Conservation (phyloP, 2,888 invertebrate species). For the Sphinx pinastri region DNA sequence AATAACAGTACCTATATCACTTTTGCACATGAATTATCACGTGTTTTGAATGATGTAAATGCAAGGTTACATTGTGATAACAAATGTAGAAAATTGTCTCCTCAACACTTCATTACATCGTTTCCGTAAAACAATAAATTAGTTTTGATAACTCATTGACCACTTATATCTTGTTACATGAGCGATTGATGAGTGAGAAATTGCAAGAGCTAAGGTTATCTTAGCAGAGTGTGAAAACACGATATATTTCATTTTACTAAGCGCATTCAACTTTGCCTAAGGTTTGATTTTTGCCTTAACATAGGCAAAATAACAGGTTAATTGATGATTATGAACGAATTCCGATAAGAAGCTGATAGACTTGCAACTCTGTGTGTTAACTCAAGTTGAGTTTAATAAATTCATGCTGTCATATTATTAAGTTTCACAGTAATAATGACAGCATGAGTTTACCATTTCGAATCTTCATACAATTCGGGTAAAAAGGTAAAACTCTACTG, state of each 20-base stretch:
- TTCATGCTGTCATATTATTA: too few relatives aligned
- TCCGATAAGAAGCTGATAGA: too few relatives aligned
- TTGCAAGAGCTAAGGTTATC: slow-evolving; percentile 17
- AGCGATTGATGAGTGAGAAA: slow-evolving; percentile 1
- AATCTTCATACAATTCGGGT: too few relatives aligned
- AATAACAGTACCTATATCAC: too few relatives aligned
- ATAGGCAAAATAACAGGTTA: too few relatives aligned
- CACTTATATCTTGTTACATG: slow-evolving; percentile 7
- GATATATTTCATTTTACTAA: neutral
- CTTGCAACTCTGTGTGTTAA: too few relatives aligned
- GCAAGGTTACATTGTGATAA: neutral
- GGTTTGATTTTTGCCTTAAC: too few relatives aligned
- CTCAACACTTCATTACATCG: slow-evolving; percentile 14
- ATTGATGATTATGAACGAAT: too few relatives aligned
- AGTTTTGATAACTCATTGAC: slow-evolving; percentile 17
- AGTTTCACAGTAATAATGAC: too few relatives aligned
- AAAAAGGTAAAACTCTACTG: neutral
- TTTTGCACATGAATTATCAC: too few relatives aligned
- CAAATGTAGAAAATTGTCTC: neutral
- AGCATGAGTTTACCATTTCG: too few relatives aligned
- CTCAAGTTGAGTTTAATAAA: too few relatives aligned
- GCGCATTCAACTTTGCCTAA: neutral
- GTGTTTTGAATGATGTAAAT: neutral
- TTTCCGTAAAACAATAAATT: slow-evolving; percentile 15
- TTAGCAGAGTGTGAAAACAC: slow-evolving; percentile 11